phyloP scores from a whole-genome alignment of 2,888 invertebrate species.

The Caenorhabditis imperialis region DNA sequence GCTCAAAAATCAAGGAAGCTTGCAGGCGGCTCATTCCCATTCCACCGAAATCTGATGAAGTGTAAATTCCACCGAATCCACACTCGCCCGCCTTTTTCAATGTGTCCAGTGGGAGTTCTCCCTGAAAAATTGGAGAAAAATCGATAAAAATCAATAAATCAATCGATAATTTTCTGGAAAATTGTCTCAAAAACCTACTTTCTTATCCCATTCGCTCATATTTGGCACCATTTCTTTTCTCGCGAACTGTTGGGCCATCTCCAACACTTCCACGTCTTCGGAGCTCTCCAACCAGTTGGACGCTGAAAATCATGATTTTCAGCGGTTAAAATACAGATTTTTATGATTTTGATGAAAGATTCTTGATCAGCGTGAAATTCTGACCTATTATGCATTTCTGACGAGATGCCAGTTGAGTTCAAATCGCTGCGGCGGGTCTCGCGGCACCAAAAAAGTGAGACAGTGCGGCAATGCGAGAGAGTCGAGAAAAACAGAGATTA shows the following conservation, averaged over 20 bases:
- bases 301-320: slow-evolving; percentile 72
- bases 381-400: no score
- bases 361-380: no score
- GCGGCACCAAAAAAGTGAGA: no score
- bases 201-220: slow-evolving; percentile 82
- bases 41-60: slow-evolving; percentile 67
- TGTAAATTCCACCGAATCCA: slow-evolving; percentile 82
- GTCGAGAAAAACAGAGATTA: no score
- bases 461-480: no score
- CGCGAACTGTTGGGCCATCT: slow-evolving; percentile 81
- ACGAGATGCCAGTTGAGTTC: no score
- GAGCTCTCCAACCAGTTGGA: slow-evolving; percentile 79
- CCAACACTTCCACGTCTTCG: slow-evolving; percentile 81
- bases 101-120: slow-evolving; percentile 81
- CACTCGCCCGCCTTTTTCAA: slow-evolving; percentile 81
- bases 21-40: slow-evolving; percentile 80
- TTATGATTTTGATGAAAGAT: no score
- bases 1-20: slow-evolving; percentile 82
- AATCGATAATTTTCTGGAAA: slow-evolving; percentile 1
- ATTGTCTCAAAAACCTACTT: slow-evolving; percentile 77
- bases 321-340: no score
- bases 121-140: slow-evolving; percentile 67
- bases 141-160: no score
- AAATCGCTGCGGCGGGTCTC: no score
- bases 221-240: slow-evolving; percentile 81